These are phyloP conservation scores for Batillaria attramentaria DNA, from an alignment of 1,140 invertebrate species.

Conservation along the genomic window DNA sequence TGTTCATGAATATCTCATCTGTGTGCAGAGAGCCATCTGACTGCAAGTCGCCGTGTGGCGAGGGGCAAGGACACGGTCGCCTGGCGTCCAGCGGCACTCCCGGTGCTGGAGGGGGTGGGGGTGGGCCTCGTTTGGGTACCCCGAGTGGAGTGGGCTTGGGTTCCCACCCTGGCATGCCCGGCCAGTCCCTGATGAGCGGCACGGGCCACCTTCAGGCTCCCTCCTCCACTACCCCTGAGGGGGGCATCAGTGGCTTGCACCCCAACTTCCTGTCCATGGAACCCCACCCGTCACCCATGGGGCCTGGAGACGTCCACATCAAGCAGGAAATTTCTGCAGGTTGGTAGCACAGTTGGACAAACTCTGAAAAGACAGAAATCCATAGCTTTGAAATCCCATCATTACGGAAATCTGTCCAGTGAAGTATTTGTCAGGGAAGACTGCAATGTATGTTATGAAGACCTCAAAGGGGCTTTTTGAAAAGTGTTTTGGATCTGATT, in stretches of 20 bases:
- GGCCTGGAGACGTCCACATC: conserved; percentile 13
- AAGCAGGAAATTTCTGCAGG: conserved; percentile 27
- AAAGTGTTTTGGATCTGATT: too few relatives aligned
- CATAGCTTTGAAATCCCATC: too few relatives aligned
- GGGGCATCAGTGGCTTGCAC: conserved; percentile 16
- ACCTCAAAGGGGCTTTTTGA: too few relatives aligned
- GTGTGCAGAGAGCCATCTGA: conserved; percentile 37
- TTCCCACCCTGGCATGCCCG: conserved; percentile 27
- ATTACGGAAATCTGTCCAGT: too few relatives aligned
- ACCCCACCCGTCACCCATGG: conserved; percentile 15
- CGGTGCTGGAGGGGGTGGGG: conserved; percentile 8
- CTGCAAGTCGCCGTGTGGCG: conserved; percentile 32
- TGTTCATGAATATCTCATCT: not conserved
- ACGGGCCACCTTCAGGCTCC: conserved; percentile 39
- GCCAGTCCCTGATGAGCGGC: conserved; percentile 28
- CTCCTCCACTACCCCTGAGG: conserved; percentile 46
- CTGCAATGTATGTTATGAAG: too few relatives aligned
- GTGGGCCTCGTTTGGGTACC: conserved; percentile 14
- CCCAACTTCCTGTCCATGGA: conserved; percentile 23
- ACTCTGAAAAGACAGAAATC: too few relatives aligned
- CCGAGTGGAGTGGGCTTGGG: not conserved
- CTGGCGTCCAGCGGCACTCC: conserved; percentile 30
- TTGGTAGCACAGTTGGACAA: too few relatives aligned
- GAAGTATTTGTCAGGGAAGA: too few relatives aligned
- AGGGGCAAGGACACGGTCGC: conserved; percentile 22